These are phyloP conservation scores for Elanoides forficatus DNA, from an alignment of 2,113 vertebrate species.

Conservation along the genomic window DNA sequence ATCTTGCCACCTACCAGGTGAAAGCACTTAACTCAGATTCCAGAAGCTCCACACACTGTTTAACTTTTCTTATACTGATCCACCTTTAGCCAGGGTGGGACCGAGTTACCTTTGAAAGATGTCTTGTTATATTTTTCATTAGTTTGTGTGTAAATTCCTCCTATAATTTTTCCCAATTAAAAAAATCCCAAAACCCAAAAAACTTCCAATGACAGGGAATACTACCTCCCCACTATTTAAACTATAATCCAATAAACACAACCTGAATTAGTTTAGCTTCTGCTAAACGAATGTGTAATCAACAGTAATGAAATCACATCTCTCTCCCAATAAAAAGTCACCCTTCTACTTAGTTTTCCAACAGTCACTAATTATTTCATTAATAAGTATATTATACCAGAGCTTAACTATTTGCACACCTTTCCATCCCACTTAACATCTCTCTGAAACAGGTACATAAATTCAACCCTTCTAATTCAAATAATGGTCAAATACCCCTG, in stretches of 20 bases:
- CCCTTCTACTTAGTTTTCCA: not conserved
- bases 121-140: not conserved
- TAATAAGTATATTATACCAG: not conserved
- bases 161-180: not conserved
- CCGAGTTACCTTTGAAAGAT: not conserved
- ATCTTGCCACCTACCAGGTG: not conserved
- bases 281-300: not conserved
- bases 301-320: not conserved
- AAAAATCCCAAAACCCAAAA: not conserved
- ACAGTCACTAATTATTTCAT: not conserved
- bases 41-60: not conserved
- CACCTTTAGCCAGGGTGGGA: not conserved
- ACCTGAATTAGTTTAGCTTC: not conserved
- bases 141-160: not conserved
- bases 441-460: not conserved
- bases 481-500: not conserved
- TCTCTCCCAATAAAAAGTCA: not conserved
- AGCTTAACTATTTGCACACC: not conserved
- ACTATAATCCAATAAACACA: not conserved
- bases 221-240: not conserved
- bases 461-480: not conserved
- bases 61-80: not conserved
- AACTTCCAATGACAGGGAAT: not conserved
- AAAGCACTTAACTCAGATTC: not conserved
- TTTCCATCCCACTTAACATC: not conserved